These are phyloP conservation scores for Mirounga angustirostris DNA, from an alignment of 2,113 vertebrate genomes.

Conservation along the genomic window DNA sequence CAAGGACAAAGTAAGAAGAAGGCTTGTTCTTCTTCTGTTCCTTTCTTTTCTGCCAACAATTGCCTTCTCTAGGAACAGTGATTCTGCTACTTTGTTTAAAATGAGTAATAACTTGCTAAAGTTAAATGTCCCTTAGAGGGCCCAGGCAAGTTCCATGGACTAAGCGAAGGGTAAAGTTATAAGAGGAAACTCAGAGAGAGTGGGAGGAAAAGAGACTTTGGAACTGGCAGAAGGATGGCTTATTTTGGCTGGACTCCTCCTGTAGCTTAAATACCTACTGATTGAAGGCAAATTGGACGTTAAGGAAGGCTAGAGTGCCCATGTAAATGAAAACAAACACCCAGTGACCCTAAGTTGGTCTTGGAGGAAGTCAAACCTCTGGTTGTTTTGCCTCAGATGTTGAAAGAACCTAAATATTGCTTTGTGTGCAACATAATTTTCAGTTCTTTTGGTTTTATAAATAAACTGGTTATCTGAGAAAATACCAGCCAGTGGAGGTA, in stretches of 20 bases:
- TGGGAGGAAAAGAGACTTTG: constrained; percentile 38
- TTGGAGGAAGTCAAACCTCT: constrained; percentile 41
- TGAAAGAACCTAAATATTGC: constrained; percentile 55
- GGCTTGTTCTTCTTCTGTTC: not conserved
- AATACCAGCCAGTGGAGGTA: not conserved
- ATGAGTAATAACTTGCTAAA: constrained; percentile 8
- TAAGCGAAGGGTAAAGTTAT: constrained; percentile 53
- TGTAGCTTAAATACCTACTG: constrained; percentile 68
- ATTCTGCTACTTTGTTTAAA: constrained; percentile 38
- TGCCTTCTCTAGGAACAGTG: constrained; percentile 12
- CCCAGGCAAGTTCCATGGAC: not conserved
- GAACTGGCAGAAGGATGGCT: constrained; percentile 31
- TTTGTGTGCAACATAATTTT: constrained; percentile 50
- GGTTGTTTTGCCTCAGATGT: constrained; percentile 48
- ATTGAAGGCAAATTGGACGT: constrained; percentile 69
- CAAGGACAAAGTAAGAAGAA: not conserved
- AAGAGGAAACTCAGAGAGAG: constrained; percentile 57
- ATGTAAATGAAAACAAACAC: constrained; percentile 72
- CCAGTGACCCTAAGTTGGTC: constrained; percentile 21
- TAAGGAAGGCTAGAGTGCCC: constrained; percentile 54
- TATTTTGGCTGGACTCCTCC: constrained; percentile 66
- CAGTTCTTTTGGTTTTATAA: constrained; percentile 42
- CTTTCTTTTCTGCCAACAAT: not conserved
- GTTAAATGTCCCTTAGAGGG: constrained; percentile 23
- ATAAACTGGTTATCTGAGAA: constrained; percentile 57